Base-by-base conservation (phyloP, 2,797 vertebrate species). In the Scomberomorus guttatus region DNA sequence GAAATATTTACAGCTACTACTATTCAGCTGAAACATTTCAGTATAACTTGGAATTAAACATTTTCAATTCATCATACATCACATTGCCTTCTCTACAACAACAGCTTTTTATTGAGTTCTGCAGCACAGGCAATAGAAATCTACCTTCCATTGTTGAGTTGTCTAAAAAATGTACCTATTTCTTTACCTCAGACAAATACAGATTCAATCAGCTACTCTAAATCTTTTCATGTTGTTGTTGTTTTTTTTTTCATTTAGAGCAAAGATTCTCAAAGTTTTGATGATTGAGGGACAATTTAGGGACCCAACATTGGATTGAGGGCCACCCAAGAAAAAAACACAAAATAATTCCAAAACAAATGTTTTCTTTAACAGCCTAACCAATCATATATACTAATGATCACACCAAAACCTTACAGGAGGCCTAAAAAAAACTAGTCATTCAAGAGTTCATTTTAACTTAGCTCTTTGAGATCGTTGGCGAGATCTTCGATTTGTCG, bases 1-100 rank as follows among this genome's bases (percentile, higher is more conserved):
- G 6, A 55, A 72, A 37, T 48, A 80, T 66, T 62, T 61, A 44
- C 51, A 77, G 51, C 55, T 11, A 52, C 50, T 61, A n/a, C 29
- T 24, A 12, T 14, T 73, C 32, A 67, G 42, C 25, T 39, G 20
- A 63, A 79, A 51, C 51, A 57, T 27, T 51, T 70, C 3, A 0
- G 42, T 37, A 37, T 42, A 70, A 74, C 44, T 61, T 34, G n/a
- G 29, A 73, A 64, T 59, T 64, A 60, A 4, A 27, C 20, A 25
- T 57, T 58, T 64, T 63, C 3, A 34, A 67, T 61, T 54, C n/a
- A 58, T 59, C 24, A 42, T 63, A 46, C 39, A 72, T 76, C 17
- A 2, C n/a, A 69, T 75, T 72, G 39, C 63, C 46, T 72, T 72
- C 8, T 25, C 22, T 18, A 8, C 46, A 64, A 7, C 6, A 73